Evolutionary conservation across 1,140 invertebrate species (phyloP).

Genomic region (Nephila pilipes): DNA sequence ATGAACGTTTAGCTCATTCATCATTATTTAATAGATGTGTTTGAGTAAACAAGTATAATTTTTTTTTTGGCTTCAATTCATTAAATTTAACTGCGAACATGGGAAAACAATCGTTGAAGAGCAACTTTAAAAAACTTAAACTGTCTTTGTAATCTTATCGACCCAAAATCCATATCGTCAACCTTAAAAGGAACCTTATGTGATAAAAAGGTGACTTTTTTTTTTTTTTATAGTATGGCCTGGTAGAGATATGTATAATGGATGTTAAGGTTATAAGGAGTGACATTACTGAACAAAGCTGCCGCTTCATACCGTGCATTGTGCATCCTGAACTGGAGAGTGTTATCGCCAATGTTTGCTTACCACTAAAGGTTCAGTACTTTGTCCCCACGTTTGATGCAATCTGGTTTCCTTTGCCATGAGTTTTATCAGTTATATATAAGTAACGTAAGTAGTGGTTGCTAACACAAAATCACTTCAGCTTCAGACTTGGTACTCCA

Average conservation of each 20-base stretch:
- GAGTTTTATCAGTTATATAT: slow-evolving; percentile 64
- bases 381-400: slow-evolving; percentile 51
- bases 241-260: slow-evolving; percentile 42
- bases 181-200: slow-evolving; percentile 51
- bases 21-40: not conserved
- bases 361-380: slow-evolving; percentile 63
- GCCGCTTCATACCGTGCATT: slow-evolving; percentile 33
- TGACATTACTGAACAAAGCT: slow-evolving; percentile 57
- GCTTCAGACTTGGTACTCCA: not conserved
- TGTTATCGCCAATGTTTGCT: slow-evolving; percentile 65
- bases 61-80: not conserved
- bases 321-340: slow-evolving; percentile 24
- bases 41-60: not conserved
- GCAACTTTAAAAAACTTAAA: slow-evolving; percentile 13
- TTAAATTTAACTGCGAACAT: not conserved
- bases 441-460: slow-evolving; percentile 34
- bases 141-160: slow-evolving; percentile 50
- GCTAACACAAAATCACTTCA: slow-evolving; percentile 27
- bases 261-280: slow-evolving; percentile 60
- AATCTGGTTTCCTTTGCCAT: slow-evolving; percentile 63
- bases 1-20: not conserved
- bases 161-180: slow-evolving; percentile 46
- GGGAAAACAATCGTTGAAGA: slow-evolving; percentile 41
- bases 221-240: slow-evolving; percentile 56
- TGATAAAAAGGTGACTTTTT: slow-evolving; percentile 56